Conservation (phyloP, 2,113 vertebrate species). For the Galeopterus variegatus region DNA sequence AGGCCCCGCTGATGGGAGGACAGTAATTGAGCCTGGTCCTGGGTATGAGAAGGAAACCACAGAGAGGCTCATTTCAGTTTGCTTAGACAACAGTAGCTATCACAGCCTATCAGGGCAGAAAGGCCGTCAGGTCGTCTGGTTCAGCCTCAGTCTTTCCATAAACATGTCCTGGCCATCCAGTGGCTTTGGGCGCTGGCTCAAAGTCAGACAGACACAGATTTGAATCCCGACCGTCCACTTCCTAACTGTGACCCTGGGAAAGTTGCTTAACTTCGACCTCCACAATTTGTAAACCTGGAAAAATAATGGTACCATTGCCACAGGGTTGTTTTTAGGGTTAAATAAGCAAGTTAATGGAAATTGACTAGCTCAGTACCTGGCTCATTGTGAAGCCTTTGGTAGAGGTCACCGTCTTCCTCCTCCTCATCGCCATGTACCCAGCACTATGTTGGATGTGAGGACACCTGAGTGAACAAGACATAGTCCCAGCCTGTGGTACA, state of each 20-base stretch:
- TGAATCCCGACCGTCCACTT: not conserved
- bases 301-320: not conserved
- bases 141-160: constrained; percentile 67
- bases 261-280: not conserved
- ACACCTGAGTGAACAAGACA: not conserved
- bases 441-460: not conserved
- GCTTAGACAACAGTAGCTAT: constrained; percentile 65
- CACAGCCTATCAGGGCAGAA: not conserved
- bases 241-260: not conserved
- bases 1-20: not conserved
- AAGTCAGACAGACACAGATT: not conserved
- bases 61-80: constrained; percentile 71
- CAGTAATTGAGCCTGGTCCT: constrained; percentile 70
- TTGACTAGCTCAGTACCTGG: not conserved
- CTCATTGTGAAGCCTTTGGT: not conserved
- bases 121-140: constrained; percentile 27
- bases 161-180: not conserved
- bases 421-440: rapidly evolving
- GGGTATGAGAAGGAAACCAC: constrained; percentile 70
- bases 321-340: not conserved
- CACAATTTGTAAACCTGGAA: not conserved
- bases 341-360: not conserved
- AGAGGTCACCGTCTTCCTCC: not conserved
- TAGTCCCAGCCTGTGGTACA: not conserved
- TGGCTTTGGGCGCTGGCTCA: not conserved